Conservation (phyloP, 2,888 invertebrate genomes). For the Ormyrus thymus region DNA sequence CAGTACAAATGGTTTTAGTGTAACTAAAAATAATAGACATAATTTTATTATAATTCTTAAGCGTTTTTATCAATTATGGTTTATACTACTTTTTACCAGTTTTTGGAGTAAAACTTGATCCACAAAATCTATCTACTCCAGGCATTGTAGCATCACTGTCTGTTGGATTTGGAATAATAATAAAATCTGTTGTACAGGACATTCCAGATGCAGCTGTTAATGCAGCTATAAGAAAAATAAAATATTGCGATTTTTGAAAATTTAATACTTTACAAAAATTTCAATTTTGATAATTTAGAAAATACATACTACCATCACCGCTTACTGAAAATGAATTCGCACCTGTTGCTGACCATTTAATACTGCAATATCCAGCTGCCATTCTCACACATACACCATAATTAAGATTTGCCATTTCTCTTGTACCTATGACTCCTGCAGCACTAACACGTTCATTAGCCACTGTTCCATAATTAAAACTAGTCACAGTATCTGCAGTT, state of each 20-base stretch:
- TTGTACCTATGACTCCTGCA: conserved; percentile 77
- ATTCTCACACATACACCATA: conserved; percentile 88
- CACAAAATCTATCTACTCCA: conserved; percentile 84
- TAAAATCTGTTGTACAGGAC: conserved; percentile 83
- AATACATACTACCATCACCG: conserved; percentile 81
- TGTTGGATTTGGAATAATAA: conserved; percentile 83
- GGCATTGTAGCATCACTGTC: conserved; percentile 66
- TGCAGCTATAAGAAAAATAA: conserved; percentile 30
- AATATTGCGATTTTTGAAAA: conserved; percentile 8
- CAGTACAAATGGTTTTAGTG: conserved; percentile 83
- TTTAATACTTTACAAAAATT: conserved; percentile 2
- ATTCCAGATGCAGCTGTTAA: conserved; percentile 1
- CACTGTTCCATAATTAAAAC: conserved; percentile 85
- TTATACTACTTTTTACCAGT: conserved; percentile 76
- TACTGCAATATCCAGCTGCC: conserved; percentile 83
- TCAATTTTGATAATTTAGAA: conserved; percentile 73
- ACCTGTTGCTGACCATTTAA: conserved; percentile 80
- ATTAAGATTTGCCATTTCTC: conserved; percentile 83
- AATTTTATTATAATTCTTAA: conserved; percentile 12
- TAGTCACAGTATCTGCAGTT: conserved; percentile 80
- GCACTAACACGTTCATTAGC: conserved; percentile 75
- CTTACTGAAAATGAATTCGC: conserved; percentile 83
- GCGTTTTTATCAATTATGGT: conserved; percentile 56
- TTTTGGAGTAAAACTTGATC: conserved; percentile 82
- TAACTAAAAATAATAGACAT: conserved; percentile 75